Base-by-base conservation (phyloP, 2,888 invertebrate genomes). In the Therioaphis trifolii region DNA sequence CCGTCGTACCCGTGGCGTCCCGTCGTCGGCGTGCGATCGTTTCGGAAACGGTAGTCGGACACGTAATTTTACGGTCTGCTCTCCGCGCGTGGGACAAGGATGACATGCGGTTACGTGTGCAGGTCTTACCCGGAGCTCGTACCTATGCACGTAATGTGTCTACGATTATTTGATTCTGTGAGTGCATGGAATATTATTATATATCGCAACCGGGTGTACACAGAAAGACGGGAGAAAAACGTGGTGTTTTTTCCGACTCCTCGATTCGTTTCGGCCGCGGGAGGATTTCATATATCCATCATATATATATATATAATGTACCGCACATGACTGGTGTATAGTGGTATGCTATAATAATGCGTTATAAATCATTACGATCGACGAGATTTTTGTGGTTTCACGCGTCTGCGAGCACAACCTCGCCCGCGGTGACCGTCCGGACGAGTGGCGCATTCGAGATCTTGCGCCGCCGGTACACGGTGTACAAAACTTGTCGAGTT, bases 21-120 rank as follows among this genome's bases (percentile, higher is more conserved):
- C 7, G 35, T 35, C 35, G 7, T 35, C 7, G 35, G 4, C 4
- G 35, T 35, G 35, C 15, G 15, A 21, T 29, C 49, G 15, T 55
- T 58, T 55, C 40, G 74, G 40, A 74, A 55, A 55, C 58, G 74
- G 40, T 35, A 55, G 35, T 58, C 40, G 74, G 55, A 55, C 40
- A 7, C 7, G 11, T 55, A 40, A 24, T 58, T 74, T 74, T 74
- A 40, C 40, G 21, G 55, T 55, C 15, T 7, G 11, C 24, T 71
- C 29, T 29, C 18, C 24, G 29, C 14, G 3, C 1, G 21, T 58
- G 21, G 5, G 24, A 24, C 35, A 21, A 18, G 0, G 55, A n/a
- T 4, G 55, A 5, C 21, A 24, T 21, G 58, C 24, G 58, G 12
- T 55, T 55, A 21, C n/a, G 21, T 55, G 7, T 58, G 24, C 21